A percentile compares a stretch with the other conserved stretches of the same genome.
These are phyloP conservation scores for Cantharis lateralis DNA, from an alignment of 2,888 invertebrate species.

Conservation along the genomic window DNA sequence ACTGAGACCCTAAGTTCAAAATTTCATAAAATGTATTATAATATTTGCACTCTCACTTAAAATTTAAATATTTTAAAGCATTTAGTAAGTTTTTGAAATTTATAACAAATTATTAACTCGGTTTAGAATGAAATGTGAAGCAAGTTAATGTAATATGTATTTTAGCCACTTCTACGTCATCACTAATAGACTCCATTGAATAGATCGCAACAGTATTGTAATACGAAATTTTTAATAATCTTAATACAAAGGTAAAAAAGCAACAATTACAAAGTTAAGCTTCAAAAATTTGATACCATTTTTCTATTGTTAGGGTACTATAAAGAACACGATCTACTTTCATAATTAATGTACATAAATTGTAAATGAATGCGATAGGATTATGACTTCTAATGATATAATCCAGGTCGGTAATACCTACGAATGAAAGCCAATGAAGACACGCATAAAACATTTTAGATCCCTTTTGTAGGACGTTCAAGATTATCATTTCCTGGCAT, in stretches of 20 bases:
- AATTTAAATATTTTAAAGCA: too few species aligned
- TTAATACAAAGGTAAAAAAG: not conserved
- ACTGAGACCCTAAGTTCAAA: too few species aligned
- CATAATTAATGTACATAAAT: constrained; percentile 41
- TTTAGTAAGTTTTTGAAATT: too few species aligned
- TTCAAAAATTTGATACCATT: not conserved
- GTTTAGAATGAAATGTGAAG: too few species aligned
- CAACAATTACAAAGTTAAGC: not conserved
- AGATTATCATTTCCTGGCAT: constrained; percentile 41
- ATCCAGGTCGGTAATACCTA: constrained; percentile 50
- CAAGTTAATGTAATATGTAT: too few species aligned
- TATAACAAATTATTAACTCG: too few species aligned
- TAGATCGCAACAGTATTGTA: not conserved
- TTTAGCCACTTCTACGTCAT: too few species aligned
- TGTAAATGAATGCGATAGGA: constrained; percentile 49
- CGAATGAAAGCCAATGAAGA: constrained; percentile 52
- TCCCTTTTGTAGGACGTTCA: constrained; percentile 39
- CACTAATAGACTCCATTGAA: too few species aligned
- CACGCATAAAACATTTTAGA: constrained; percentile 49
- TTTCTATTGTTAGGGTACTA: not conserved
- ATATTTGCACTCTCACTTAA: too few species aligned
- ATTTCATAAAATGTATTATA: too few species aligned
- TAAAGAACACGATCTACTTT: constrained; percentile 11
- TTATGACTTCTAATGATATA: constrained; percentile 49
- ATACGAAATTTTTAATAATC: not conserved